Conservation (phyloP, 2,797 vertebrate species). For the Ptychadena robeensis region DNA sequence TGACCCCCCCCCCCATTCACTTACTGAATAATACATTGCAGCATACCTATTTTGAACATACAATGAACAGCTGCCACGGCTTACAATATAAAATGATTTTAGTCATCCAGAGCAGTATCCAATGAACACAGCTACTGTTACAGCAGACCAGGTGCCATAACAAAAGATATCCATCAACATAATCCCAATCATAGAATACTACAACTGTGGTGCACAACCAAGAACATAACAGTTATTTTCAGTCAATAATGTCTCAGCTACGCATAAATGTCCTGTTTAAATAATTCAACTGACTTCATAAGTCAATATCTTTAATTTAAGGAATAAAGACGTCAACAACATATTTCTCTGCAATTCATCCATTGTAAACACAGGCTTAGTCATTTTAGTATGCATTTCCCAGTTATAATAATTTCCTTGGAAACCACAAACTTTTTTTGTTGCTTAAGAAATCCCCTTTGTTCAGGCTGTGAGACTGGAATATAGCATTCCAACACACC, state of each 20-base stretch:
- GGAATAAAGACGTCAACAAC: not conserved
- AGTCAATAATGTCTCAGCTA: not conserved
- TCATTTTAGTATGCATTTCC: slow-evolving; percentile 1
- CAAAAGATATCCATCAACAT: not conserved
- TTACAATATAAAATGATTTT: not conserved
- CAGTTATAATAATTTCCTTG: not conserved
- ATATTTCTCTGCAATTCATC: not conserved
- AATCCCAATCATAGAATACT: not conserved
- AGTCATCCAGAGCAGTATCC: not conserved
- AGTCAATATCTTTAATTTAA: not conserved
- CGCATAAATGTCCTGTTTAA: not conserved
- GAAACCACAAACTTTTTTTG: slow-evolving; percentile 17
- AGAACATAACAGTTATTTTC: not conserved
- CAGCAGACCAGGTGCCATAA: not conserved
- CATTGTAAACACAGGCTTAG: not conserved
- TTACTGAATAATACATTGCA: not conserved
- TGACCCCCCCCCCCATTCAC: too few relatives aligned
- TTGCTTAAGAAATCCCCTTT: slow-evolving; percentile 10
- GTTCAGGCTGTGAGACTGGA: slow-evolving; percentile 9
- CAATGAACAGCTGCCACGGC: not conserved
- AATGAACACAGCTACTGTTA: not conserved
- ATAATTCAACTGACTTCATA: not conserved
- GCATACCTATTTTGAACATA: not conserved
- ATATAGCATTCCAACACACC: not conserved
- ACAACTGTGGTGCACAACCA: not conserved